Base-by-base conservation (phyloP, 2,888 invertebrate species). In the Steinernema carpocapsae region DNA sequence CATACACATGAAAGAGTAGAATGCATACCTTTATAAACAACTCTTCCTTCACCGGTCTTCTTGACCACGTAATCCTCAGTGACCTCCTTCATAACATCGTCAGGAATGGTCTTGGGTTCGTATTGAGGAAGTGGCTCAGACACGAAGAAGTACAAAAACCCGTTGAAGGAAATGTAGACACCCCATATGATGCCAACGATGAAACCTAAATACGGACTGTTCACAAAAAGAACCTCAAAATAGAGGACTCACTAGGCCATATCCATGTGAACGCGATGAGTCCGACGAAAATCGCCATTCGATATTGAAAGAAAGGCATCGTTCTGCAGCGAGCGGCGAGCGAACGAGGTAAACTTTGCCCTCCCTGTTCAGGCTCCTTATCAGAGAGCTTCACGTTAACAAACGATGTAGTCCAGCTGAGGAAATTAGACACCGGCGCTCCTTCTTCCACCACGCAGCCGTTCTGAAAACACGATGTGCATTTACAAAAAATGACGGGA, bases 101-200 rank as follows among this genome's bases (percentile, higher is more conserved):
- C 80, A 7, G 52, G 26, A 19, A 76, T 64, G 2, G 10, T n/a
- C 14, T 37, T 32, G 2, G 26, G 14, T 26, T 26, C 45, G 12
- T 29, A 17, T 1, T 45, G 71, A 0, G 76, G 72, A 12, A 76
- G 48, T 0, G 85, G 84, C 29, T 86, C 85, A 14, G 85, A 84
- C 42, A 86, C 86, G 72, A 85, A 85, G 51, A 82, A 77, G 78
- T 82, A 84, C 4, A 86, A 76, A 73, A 85, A 86, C 12, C 78
- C 75, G 70, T 82, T 77, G 52, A 82, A 73, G 4, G 85, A 82
- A 3, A 83, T 43, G 74, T 85, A 86, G 51, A 85, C 71, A 29
- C 86, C 86, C 81, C 83, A 83, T 12, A 84, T 48, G 14, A 85
- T 19, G 6, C 86, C 86, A 12, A 80, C 78, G 22, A 84, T 29